Base-by-base conservation (phyloP, 2,113 vertebrate genomes). In the Aphyosemion australe region DNA sequence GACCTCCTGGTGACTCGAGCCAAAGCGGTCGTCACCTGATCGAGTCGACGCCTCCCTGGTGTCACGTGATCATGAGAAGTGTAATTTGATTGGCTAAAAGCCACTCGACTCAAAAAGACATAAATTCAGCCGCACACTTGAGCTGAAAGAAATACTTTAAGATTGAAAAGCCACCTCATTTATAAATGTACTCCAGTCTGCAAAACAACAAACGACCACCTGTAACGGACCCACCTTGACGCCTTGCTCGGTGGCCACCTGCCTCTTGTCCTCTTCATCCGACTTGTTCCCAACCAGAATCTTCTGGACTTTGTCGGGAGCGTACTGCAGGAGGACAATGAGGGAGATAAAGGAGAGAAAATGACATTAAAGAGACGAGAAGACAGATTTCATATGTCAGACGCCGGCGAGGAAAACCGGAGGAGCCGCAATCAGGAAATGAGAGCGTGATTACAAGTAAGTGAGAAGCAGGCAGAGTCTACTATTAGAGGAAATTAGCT, bases 231-330 rank as follows among this genome's bases (percentile, higher is more conserved):
- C 60, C 84, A 98, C 97, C 95, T 98, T 96, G 88, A 95, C 82
- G 6, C 96, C 97, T 87, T 98, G 96, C 80, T 95, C 95, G 65
- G 90, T 95, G 78, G 95, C 94, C 87, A 99, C 96, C 91, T 99
- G 97, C 86, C 97, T 94, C 83, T 95, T 97, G 89, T 95, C 92
- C 72, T 94, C 95, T 60, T 97, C 96, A 4, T 99, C 97, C 0
- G 95, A 95, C 83, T 98, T 99, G 77, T 99, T 98, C 65, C 95
- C 97, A 0, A 98, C 94, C 0, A 99, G 94, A 87, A 98, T 97
- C 90, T 97, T 98, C 89, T 96, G 96, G 61, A 98, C 95, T 1
- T 95, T 96, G 0, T 96, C 95, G 0, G 96, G 96, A 2, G 96
- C 97, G 0, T 98, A 97, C 97, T 98, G 81, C 48, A 49, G n/a